Percentiles rank a stretch among this genome's conserved stretches.
Evolutionary conservation across 2,888 invertebrate species (phyloP).

Genomic region (Trachelus troglodyta): DNA sequence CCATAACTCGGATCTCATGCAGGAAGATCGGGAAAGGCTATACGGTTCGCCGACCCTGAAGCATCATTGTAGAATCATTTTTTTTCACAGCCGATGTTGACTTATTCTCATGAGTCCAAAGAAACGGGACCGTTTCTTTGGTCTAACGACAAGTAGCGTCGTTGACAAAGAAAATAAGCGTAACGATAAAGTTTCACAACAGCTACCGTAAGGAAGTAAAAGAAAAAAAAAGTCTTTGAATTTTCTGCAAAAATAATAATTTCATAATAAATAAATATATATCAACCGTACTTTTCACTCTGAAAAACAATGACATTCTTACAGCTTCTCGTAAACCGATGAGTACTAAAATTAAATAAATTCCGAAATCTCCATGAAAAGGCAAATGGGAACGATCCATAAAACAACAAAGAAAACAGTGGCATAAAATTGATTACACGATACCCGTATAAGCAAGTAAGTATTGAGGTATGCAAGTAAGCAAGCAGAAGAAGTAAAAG

Average conservation of each 20-base stretch:
- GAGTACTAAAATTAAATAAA: neutral
- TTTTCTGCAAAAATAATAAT: neutral
- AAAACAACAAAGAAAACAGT: neutral
- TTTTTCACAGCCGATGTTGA: neutral
- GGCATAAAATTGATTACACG: conserved; percentile 9
- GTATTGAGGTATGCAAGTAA: conserved; percentile 2
- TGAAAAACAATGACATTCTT: neutral
- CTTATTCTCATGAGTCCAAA: neutral
- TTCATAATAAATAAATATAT: neutral
- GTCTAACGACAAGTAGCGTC: neutral
- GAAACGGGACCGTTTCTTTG: neutral
- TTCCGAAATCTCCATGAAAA: neutral
- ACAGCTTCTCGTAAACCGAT: conserved; percentile 29
- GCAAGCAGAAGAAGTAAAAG: neutral
- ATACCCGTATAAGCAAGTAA: conserved; percentile 8
- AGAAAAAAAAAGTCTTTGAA: neutral
- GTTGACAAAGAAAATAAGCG: neutral
- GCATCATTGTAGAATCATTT: neutral
- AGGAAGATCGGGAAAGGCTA: neutral
- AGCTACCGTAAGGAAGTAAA: neutral
- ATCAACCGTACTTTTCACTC: neutral
- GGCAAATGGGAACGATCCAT: neutral
- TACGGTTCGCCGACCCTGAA: neutral
- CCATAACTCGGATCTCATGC: neutral
- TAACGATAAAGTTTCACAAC: neutral